Evolutionary conservation across 2,888 invertebrate genomes (phyloP).

Genomic region (Cerastoderma edule): DNA sequence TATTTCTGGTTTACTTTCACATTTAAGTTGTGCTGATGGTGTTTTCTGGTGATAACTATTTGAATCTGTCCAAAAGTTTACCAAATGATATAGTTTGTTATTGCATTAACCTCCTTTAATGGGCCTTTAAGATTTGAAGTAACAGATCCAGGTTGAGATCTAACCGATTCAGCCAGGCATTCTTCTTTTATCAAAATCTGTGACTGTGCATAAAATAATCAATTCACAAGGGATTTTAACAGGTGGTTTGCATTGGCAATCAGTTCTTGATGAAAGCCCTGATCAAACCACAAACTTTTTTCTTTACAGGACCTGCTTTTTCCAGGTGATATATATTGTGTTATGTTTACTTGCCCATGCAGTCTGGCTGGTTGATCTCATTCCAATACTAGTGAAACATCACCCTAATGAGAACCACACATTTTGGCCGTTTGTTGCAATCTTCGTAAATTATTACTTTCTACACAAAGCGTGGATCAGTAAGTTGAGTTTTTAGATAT

Average conservation of each 20-base stretch:
- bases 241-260: too few species aligned
- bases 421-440: slow-evolving; percentile 70
- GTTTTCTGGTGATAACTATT: too few species aligned
- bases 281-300: neutral
- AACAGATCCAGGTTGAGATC: too few species aligned
- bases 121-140: neutral
- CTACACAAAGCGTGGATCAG: slow-evolving; percentile 75
- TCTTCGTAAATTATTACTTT: slow-evolving; percentile 70
- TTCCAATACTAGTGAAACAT: slow-evolving; percentile 74
- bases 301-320: slow-evolving; percentile 76
- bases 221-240: too few species aligned
- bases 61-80: too few species aligned
- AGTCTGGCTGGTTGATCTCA: slow-evolving; percentile 74
- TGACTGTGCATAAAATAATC: neutral
- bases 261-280: neutral
- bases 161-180: too few species aligned
- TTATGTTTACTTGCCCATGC: slow-evolving; percentile 74
- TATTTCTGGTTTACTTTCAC: too few species aligned
- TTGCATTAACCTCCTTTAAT: neutral
- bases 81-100: too few species aligned
- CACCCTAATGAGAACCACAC: slow-evolving; percentile 76
- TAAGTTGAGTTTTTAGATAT: too few species aligned
- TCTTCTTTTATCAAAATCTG: neutral
- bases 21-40: too few species aligned
- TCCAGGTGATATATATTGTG: slow-evolving; percentile 76